Evolutionary conservation across 2,113 vertebrate genomes (phyloP), one percentile per base, ranked within the genome.

Genomic region (Syrmaticus mikado): DNA sequence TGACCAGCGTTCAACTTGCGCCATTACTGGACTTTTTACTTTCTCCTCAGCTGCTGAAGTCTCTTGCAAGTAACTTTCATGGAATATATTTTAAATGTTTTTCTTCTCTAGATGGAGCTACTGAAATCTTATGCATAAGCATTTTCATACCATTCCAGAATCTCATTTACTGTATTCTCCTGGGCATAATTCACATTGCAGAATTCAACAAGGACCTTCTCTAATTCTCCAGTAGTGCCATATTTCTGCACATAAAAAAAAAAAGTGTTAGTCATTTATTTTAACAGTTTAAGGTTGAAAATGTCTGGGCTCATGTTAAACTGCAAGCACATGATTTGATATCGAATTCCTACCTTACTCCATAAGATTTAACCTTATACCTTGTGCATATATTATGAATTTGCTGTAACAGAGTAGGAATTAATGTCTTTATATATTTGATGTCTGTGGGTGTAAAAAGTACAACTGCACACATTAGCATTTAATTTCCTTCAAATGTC

Each of bases 401-500:
- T 72, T 65, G 55, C 73, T 91, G 64, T 65, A 91, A 82, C 91
- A 95, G 91, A 95, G 88, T 76, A 91, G 68, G 96, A 88, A 71
- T 81, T 90, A 95, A 93, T 95, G 94, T 87, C 85, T 96, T 97
- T 93, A 91, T 96, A 64, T 81, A 68, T 95, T 92, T 97, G 93
- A 95, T 87, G 62, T 82, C 93, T 92, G 28, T 91, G 81, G 12
- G 8, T 94, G 91, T 96, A 96, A 96, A 96, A 97, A 92, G 85
- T 96, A 95, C 90, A 97, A 94, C 94, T 82, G 90, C 89, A 92
- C 53, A 34, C 89, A 94, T 97, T 98, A 97, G 88, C 95, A 96
- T 97, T 97, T 97, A 90, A 97, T 97, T 98, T 97, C 94, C 83
- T 97, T 85, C 87, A 94, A 97, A 96, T 72, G 78, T 84, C 96